Evolutionary conservation across 2,797 vertebrate species (phyloP), one percentile per base, ranked within the genome.

Genomic region (Notolepis coatsorum): DNA sequence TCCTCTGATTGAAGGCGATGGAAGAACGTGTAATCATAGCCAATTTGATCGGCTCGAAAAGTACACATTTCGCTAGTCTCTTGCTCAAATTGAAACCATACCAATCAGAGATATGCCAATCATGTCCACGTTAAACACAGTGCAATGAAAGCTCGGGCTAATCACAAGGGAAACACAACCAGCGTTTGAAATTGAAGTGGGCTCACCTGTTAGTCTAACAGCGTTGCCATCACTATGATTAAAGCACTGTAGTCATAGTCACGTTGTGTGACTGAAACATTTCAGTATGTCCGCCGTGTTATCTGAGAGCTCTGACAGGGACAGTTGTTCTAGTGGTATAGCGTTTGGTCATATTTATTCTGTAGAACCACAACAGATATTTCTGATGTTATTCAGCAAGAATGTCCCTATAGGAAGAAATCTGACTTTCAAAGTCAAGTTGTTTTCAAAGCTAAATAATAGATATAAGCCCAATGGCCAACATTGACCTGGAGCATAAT

Each of bases 401-500:
- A 33, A 38, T 35, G 10, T 0, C 33, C 15, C 61, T 21, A 12
- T 5, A 10, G 23, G 41, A 30, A 45, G 65, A 67, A 31, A 31
- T 23, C 27, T 50, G 45, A 66, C 55, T 69, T 66, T 71, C 60
- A 73, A 77, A 71, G 73, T 75, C 70, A 74, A 68, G 65, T 61
- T 17, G 21, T 28, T 56, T 56, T n/a, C 65, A 57, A 60, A 67
- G 56, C 61, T 54, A 65, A 80, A 69, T 69, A 69, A 73, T 7
- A 4, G 12, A 5, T 1, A 28, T 20, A 8, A 47, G 27, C 60
- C 54, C 42, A 20, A 27, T 20, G 42, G 21, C 6, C 49, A 49
- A 60, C 35, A 13, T 5, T 68, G 73, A 79, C 75, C 78, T 68
- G 53, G 50, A 69, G 78, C 5, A n/a, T 75, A 74, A 85, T 80